Conservation (phyloP, 2,113 vertebrate species). For the Alces alces region DNA sequence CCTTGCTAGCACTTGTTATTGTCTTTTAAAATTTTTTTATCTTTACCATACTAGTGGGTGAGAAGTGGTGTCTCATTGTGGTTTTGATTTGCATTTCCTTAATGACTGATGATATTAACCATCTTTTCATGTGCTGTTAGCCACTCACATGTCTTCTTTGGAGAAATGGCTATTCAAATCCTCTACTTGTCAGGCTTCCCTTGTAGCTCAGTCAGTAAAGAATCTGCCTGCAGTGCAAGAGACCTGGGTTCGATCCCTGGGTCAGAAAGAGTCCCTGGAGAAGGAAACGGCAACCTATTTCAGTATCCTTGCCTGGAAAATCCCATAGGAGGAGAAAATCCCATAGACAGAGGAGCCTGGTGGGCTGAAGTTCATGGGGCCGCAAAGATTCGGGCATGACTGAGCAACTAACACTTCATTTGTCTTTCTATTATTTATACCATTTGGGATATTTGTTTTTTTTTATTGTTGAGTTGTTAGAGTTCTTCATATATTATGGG, state of each 20-base stretch:
- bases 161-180: not conserved
- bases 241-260: not conserved
- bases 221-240: not conserved
- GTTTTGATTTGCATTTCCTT: not conserved
- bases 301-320: not conserved
- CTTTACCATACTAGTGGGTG: not conserved
- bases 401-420: not conserved
- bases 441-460: not conserved
- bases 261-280: not conserved
- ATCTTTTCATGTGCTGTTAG: not conserved
- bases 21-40: not conserved
- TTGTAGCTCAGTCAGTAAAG: not conserved
- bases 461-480: not conserved
- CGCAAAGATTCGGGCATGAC: not conserved
- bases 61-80: not conserved
- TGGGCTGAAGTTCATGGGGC: not conserved
- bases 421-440: not conserved
- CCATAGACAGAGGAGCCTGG: not conserved
- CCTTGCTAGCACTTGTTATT: no score
- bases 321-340: not conserved
- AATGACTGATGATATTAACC: not conserved
- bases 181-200: not conserved
- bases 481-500: not conserved
- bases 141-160: not conserved
- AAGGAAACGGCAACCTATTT: not conserved